These are phyloP conservation scores for Setipinna tenuifilis DNA, from an alignment of 2,797 vertebrate genomes.

Conservation along the genomic window DNA sequence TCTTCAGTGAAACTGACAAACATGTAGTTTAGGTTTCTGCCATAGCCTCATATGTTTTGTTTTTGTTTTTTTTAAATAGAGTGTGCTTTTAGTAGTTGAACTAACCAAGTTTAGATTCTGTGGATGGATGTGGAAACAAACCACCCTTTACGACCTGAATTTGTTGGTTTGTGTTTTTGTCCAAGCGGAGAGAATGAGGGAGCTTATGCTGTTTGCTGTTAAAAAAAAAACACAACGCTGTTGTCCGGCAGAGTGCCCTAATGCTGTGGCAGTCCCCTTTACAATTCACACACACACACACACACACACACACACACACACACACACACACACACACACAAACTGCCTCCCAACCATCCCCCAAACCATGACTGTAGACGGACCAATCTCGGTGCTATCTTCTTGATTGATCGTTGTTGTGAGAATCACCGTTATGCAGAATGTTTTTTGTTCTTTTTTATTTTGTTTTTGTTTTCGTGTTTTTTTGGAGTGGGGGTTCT, in stretches of 20 bases:
- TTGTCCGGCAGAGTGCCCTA: not conserved
- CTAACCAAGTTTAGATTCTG: not conserved
- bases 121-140: not conserved
- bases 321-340: not conserved
- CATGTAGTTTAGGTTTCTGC: not conserved
- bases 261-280: not conserved
- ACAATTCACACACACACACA: slow-evolving; percentile 6
- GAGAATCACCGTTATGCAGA: slow-evolving; percentile 2
- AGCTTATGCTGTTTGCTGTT: too few relatives aligned
- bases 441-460: not conserved
- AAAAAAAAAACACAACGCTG: too few relatives aligned
- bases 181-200: too few relatives aligned
- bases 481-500: too few relatives aligned
- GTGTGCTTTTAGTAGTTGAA: not conserved
- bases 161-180: too few relatives aligned
- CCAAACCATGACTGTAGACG: not conserved
- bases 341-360: too few relatives aligned
- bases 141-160: too few relatives aligned
- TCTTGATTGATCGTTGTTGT: not conserved
- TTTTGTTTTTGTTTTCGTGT: too few relatives aligned
- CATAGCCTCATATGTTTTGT: not conserved
- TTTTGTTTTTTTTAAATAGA: not conserved
- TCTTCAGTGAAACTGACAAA: not conserved
- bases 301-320: slow-evolving; percentile 32
- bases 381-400: slow-evolving; percentile 16